These are phyloP conservation scores for Plutomurus gul DNA, from an alignment of 1,140 invertebrate species.

Conservation along the genomic window DNA sequence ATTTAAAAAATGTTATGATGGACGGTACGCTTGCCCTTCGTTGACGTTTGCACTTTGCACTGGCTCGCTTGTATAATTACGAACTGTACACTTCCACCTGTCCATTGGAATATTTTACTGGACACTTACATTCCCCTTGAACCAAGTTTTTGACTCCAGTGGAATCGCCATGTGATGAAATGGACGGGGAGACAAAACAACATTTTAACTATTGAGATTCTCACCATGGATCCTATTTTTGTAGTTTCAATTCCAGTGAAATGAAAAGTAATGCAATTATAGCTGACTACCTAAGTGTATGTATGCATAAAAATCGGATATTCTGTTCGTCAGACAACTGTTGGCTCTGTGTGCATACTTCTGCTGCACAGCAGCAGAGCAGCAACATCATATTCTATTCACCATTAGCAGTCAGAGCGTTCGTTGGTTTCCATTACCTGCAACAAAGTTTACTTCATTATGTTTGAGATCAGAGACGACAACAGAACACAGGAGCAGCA, in stretches of 20 bases:
- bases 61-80: background rate
- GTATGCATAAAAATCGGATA: too few species aligned
- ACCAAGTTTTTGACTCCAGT: slow-evolving; percentile 1
- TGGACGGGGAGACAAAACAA: background rate
- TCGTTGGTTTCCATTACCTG: background rate
- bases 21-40: too few species aligned
- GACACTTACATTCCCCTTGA: background rate
- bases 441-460: background rate
- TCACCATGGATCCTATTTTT: slow-evolving; percentile 5
- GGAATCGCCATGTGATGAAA: background rate
- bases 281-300: too few species aligned
- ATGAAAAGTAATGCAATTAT: slow-evolving; percentile 15
- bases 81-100: background rate
- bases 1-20: too few species aligned
- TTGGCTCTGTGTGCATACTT: background rate
- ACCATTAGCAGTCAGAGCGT: too few species aligned
- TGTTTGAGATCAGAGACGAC: background rate
- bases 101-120: background rate
- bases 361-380: background rate
- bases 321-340: too few species aligned
- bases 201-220: background rate
- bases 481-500: background rate
- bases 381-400: background rate
- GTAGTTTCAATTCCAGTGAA: background rate
- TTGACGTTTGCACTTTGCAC: too few species aligned